phyloP scores from a whole-genome alignment of 2,113 vertebrate species.

The Gymnobelideus leadbeateri region DNA sequence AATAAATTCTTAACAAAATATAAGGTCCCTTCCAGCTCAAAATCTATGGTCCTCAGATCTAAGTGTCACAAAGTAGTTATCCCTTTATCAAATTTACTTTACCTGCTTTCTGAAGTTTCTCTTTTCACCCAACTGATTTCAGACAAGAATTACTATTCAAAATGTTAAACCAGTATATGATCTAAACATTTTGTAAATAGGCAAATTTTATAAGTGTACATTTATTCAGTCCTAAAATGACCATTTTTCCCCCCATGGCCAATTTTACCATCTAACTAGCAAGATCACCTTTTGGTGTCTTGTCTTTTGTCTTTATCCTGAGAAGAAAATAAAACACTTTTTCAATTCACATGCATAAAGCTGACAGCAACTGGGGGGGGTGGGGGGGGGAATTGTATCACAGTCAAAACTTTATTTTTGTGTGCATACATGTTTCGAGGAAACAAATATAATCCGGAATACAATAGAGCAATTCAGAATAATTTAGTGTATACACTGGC shows the following conservation, averaged over 20 bases:
- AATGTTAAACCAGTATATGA: constrained; percentile 60
- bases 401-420: constrained; percentile 80
- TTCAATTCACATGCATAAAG: constrained; percentile 71
- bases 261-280: constrained; percentile 60
- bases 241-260: constrained; percentile 51
- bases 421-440: constrained; percentile 78
- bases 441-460: constrained; percentile 83
- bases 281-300: constrained; percentile 66
- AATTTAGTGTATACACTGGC: constrained; percentile 69
- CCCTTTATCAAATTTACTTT: constrained; percentile 53
- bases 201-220: constrained; percentile 64
- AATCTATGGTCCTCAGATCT: neutral
- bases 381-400: constrained; percentile 28
- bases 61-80: neutral
- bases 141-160: constrained; percentile 56
- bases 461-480: constrained; percentile 81
- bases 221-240: constrained; percentile 65
- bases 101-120: constrained; percentile 34
- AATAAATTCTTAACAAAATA: neutral
- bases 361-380: constrained; percentile 44
- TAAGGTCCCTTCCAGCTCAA: neutral
- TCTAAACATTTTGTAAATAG: constrained; percentile 72
- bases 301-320: constrained; percentile 69
- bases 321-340: constrained; percentile 76
- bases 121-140: constrained; percentile 49